These are phyloP conservation scores for Ecdyonurus torrentis DNA, from an alignment of 2,888 invertebrate genomes.

Conservation along the genomic window DNA sequence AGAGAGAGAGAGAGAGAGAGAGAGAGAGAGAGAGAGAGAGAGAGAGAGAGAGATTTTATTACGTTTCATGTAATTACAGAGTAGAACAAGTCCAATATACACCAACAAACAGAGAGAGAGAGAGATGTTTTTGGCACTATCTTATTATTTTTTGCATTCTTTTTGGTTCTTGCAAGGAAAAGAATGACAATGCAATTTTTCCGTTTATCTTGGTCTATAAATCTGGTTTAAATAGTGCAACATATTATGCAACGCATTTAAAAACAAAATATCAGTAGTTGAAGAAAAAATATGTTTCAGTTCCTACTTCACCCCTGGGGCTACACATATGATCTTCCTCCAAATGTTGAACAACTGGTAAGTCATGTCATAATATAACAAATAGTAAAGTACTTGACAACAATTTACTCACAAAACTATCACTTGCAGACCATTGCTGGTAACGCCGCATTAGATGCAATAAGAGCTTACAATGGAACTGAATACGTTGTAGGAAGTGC, in stretches of 20 bases:
- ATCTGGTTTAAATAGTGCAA: too few relatives aligned
- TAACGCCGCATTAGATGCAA: neutral
- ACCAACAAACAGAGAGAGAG: too few relatives aligned
- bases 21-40: neutral
- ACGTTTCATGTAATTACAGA: too few relatives aligned
- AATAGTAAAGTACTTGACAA: neutral
- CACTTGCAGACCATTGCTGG: neutral
- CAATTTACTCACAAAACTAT: neutral
- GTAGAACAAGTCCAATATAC: too few relatives aligned
- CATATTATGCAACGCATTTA: too few relatives aligned
- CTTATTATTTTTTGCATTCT: too few relatives aligned
- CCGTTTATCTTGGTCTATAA: too few relatives aligned
- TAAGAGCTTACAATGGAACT: neutral
- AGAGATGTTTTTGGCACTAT: too few relatives aligned
- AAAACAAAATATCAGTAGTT: neutral
- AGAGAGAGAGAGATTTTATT: too few relatives aligned
- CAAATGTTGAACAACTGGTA: neutral
- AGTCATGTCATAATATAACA: neutral
- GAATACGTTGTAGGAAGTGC: neutral
- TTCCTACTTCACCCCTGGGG: neutral
- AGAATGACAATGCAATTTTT: too few relatives aligned
- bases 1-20: neutral
- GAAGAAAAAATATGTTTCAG: neutral
- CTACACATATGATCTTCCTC: neutral
- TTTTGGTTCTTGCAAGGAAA: too few relatives aligned